These are phyloP conservation scores for Platygyra sinensis DNA, from an alignment of 64 coral and sea anemone genomes.

Conservation along the genomic window DNA sequence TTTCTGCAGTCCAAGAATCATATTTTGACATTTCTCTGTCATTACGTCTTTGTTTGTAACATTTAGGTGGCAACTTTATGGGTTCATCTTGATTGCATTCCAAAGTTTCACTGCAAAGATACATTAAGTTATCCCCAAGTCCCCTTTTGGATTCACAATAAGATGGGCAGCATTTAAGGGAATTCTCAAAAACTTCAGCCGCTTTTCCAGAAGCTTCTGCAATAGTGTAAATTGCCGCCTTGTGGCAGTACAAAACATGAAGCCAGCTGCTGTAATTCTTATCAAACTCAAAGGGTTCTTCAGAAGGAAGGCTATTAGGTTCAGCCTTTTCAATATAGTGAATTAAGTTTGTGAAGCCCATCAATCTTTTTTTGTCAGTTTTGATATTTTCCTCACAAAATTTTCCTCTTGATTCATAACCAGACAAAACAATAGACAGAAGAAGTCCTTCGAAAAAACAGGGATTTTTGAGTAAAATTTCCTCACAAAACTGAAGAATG, in stretches of 20 bases:
- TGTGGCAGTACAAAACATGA: slow-evolving; percentile 54
- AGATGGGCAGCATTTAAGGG: slow-evolving; percentile 59
- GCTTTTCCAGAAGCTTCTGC: not conserved
- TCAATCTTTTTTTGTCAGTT: slow-evolving; percentile 24
- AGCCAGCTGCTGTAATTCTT: slow-evolving; percentile 82
- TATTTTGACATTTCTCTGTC: not conserved
- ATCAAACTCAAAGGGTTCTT: slow-evolving; percentile 45
- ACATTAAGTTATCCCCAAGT: slow-evolving; percentile 56
- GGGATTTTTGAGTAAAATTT: slow-evolving; percentile 1
- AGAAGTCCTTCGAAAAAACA: slow-evolving; percentile 68
- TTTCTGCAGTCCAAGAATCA: slow-evolving; percentile 13
- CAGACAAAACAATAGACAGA: not conserved
- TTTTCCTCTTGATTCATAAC: not conserved
- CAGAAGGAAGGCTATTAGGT: slow-evolving; percentile 47
- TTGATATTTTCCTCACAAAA: not conserved
- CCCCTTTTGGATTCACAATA: slow-evolving; percentile 70
- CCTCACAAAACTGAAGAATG: not conserved
- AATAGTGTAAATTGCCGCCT: slow-evolving; percentile 53
- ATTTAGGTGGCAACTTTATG: not conserved
- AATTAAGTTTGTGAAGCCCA: slow-evolving; percentile 62
- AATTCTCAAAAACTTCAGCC: slow-evolving; percentile 64
- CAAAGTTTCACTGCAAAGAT: not conserved
- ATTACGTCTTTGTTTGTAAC: not conserved
- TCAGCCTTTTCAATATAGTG: slow-evolving; percentile 60
- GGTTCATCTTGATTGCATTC: not conserved